phyloP scores from a whole-genome alignment of 2,797 vertebrate genomes.

The Varecia variegata region DNA sequence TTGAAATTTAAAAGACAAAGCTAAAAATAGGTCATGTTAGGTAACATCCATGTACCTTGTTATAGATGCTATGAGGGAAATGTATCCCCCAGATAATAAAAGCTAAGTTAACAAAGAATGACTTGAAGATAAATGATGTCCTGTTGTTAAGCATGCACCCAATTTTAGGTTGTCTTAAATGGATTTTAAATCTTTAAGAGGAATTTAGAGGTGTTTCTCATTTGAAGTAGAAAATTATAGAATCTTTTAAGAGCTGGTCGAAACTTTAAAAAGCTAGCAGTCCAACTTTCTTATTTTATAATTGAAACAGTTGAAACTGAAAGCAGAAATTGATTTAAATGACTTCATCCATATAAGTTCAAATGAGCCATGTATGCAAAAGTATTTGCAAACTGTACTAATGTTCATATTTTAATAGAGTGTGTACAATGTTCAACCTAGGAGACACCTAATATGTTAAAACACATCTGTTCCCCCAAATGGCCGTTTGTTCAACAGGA shows the following conservation, averaged over 20 bases:
- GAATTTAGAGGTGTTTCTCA: neutral
- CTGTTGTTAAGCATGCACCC: neutral
- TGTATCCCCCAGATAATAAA: neutral
- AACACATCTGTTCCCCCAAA: neutral
- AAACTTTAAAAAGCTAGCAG: neutral
- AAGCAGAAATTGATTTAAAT: neutral
- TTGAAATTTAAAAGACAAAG: neutral
- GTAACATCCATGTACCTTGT: neutral
- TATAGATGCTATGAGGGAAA: neutral
- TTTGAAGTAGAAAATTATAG: neutral
- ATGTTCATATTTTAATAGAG: neutral
- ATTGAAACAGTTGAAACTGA: neutral
- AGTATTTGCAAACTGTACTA: neutral
- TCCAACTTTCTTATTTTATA: neutral
- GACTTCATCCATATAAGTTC: neutral
- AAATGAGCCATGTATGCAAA: neutral
- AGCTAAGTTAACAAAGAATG: neutral
- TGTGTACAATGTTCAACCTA: neutral
- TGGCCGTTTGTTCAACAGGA: neutral
- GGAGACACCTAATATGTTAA: neutral
- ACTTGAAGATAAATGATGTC: neutral
- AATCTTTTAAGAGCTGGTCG: neutral
- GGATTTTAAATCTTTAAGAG: conserved; percentile 32
- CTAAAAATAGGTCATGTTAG: neutral
- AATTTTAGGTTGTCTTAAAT: neutral